phyloP scores from a whole-genome alignment of 2,888 invertebrate genomes.

The Icerya purchasi region DNA sequence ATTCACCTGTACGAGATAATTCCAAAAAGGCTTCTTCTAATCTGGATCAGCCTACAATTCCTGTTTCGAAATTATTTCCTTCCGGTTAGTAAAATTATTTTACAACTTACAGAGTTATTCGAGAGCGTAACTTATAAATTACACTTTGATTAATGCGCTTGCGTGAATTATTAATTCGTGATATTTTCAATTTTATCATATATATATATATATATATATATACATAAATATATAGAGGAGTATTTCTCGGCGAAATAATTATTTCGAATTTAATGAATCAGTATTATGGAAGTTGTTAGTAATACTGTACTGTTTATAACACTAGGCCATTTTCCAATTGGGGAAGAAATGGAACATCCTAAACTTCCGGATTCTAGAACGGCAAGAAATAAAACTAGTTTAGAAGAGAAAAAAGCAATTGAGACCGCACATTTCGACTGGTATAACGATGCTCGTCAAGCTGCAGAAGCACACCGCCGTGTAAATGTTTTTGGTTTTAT shows the following conservation, averaged over 20 bases:
- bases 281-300: neutral
- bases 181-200: too few species aligned
- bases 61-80: neutral
- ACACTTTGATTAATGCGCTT: too few species aligned
- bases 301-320: too few species aligned
- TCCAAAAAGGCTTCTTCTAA: neutral
- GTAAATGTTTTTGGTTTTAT: constrained; percentile 31
- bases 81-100: neutral
- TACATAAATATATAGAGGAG: too few species aligned
- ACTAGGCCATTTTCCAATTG: constrained; percentile 56
- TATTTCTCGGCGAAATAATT: too few species aligned
- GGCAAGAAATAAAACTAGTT: constrained; percentile 64
- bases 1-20: neutral
- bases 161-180: too few species aligned
- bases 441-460: constrained; percentile 82
- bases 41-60: neutral
- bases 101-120: too few species aligned
- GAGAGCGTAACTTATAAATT: too few species aligned
- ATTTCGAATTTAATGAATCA: neutral
- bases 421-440: constrained; percentile 80
- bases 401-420: constrained; percentile 70
- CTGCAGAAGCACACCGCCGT: constrained; percentile 95
- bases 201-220: too few species aligned
- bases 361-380: constrained; percentile 55
- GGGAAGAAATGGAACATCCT: constrained; percentile 70